Evolutionary conservation across 2,113 vertebrate genomes (phyloP).

Genomic region (Cynopterus brachyotis): DNA sequence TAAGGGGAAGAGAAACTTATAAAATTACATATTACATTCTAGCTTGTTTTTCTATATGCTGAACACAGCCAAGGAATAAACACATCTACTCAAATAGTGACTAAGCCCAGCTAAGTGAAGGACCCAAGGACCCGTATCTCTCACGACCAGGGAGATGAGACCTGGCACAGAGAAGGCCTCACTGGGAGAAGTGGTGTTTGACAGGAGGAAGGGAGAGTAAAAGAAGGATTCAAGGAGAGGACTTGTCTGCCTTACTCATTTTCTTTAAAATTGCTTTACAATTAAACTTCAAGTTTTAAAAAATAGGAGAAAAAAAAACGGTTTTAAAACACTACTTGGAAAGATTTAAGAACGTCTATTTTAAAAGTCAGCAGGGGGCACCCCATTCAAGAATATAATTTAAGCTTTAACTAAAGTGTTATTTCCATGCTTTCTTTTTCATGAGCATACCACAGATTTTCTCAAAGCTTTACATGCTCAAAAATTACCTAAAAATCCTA

Average conservation of each 20-base stretch:
- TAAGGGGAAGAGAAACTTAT: neutral
- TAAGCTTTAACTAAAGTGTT: neutral
- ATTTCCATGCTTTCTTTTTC: neutral
- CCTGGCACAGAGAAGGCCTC: neutral
- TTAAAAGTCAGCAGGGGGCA: conserved; percentile 43
- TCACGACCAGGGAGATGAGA: no score
- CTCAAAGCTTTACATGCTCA: neutral
- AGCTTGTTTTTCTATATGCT: neutral
- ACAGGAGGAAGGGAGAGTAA: neutral
- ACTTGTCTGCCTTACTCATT: neutral
- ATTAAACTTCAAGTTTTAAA: neutral
- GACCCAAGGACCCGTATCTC: neutral
- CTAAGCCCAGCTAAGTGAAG: neutral
- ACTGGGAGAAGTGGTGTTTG: neutral
- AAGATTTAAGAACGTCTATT: neutral
- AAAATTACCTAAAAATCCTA: neutral
- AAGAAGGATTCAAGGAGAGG: neutral
- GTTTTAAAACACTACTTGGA: neutral
- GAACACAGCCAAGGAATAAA: neutral
- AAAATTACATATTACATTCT: neutral
- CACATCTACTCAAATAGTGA: neutral
- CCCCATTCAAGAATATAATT: neutral
- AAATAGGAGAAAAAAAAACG: neutral
- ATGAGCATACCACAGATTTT: neutral
- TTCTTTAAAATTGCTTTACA: neutral